Evolutionary conservation across 2,797 vertebrate species (phyloP), one percentile per base, ranked within the genome.

Genomic region (Myoxocephalus aenaeus): DNA sequence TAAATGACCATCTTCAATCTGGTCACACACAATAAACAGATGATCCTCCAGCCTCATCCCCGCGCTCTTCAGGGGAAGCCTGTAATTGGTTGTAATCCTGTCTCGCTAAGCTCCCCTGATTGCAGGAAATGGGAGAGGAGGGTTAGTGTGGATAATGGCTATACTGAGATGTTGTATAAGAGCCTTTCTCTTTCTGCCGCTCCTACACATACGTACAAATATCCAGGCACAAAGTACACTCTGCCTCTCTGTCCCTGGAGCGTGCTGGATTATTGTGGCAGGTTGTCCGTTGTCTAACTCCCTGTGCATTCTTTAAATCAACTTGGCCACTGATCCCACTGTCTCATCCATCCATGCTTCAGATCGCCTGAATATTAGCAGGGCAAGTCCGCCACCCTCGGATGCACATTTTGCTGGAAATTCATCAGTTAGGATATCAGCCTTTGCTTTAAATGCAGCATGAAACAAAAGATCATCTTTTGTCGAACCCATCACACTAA

Each of bases 11-110:
- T 79, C 80, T 74, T 72, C 62, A 44, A 57, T 81, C 81, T 65
- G 81, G 76, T 81, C 82, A 75, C 58, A 74, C 68, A 73, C 86
- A 86, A 73, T 77, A 82, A 87, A 84, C 77, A 84, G 79, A 87
- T 88, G 86, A 89, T 89, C 85, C 73, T 86, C 36, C 36, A 74
- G 71, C 70, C 77, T 40, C 9, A 61, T 76, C 73, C 76, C 70
- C 18, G 1, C 38, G 50, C 84, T 87, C 85, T 82, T 77, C 32
- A 5, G 79, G 80, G 87, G 82, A 90, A 56, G 81, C 51, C 65
- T 83, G 82, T 93, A 92, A 94, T 93, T 94, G 87, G 86, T 92
- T 89, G 80, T 92, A 92, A 93, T 93, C 92, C 87, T 83, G 79
- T 84, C 80, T 87, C 75, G 79, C 81, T 92, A 87, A 92, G 70